These are phyloP conservation scores for Phrynocephalus vlangalii DNA, from an alignment of 2,797 vertebrate genomes.

Conservation along the genomic window DNA sequence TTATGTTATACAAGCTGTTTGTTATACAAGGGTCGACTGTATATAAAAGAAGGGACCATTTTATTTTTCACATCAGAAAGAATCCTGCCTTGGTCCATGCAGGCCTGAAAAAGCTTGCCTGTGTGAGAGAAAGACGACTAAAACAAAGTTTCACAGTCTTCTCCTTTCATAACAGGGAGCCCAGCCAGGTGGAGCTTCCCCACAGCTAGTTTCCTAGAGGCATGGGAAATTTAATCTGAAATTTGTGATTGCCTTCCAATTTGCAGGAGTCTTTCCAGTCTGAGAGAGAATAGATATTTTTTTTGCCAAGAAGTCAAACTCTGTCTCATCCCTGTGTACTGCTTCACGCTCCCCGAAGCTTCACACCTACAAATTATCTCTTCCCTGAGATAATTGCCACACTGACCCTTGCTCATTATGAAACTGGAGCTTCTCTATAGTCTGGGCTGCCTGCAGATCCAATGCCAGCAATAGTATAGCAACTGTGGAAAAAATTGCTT, in stretches of 20 bases:
- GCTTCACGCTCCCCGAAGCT: background rate
- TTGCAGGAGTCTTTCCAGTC: background rate
- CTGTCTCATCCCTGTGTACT: background rate
- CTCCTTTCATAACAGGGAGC: background rate
- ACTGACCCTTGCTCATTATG: background rate
- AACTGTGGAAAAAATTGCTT: background rate
- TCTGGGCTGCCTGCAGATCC: background rate
- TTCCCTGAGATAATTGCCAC: background rate
- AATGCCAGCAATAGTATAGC: background rate
- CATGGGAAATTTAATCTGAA: background rate
- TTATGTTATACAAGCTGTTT: no score
- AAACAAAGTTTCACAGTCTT: background rate
- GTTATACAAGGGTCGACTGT: no score
- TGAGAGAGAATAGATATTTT: background rate
- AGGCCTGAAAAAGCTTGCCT: no score
- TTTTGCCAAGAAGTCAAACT: background rate
- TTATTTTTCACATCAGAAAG: background rate
- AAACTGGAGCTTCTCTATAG: background rate
- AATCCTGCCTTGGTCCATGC: background rate
- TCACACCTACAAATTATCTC: background rate
- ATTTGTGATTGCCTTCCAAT: background rate
- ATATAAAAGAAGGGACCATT: background rate
- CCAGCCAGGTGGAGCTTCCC: background rate
- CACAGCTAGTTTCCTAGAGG: background rate
- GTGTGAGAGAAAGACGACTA: no score